Base-by-base conservation (phyloP, 2,113 vertebrate species). In the Poecilia latipinna region DNA sequence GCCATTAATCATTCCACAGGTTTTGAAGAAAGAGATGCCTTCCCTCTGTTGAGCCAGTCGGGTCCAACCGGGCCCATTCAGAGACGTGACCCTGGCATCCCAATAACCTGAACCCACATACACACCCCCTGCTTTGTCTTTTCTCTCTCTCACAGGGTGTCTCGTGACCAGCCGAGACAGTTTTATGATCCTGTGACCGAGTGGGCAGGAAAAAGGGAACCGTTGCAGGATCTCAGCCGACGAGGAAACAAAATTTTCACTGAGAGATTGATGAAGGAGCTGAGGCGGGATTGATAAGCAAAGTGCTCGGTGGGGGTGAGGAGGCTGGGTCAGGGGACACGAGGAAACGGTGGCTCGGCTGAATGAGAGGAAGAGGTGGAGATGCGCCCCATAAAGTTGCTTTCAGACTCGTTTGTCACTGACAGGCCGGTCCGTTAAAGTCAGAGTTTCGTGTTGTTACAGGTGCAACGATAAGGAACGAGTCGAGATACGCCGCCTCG, bases 201-300 rank as follows among this genome's bases (percentile, higher is more conserved):
- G 83, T 76, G 51, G 71, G 83, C 93, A 94, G 93, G 91, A 94
- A 95, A 94, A 90, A 84, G 84, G 90, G 89, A 82, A 83, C 84
- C 77, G 60, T 86, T 70, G 78, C 79, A 71, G 82, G 83, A 74
- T 90, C 84, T 85, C 74, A 86, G 84, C 81, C 89, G 81, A 75
- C 39, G 69, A 94, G 92, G 93, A 94, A 95, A 94, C 89, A 79
- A 79, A 77, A 82, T 79, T 89, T 93, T 92, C 84, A 73, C 84
- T 67, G 85, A 79, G 74, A 92, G 93, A 94, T 91, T 90, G 91
- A 93, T 86, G 91, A 86, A 35, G 10, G 75, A 83, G 88, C 84
- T 88, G 89, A 92, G 76, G 66, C 81, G 82, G 69, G 84, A 90
- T 93, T 93, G 92, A 94, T 94, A 93, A 93, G 90, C 87, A 90